Evolutionary conservation across 1,140 invertebrate genomes (phyloP).

Genomic region (Drosophila repletoides): DNA sequence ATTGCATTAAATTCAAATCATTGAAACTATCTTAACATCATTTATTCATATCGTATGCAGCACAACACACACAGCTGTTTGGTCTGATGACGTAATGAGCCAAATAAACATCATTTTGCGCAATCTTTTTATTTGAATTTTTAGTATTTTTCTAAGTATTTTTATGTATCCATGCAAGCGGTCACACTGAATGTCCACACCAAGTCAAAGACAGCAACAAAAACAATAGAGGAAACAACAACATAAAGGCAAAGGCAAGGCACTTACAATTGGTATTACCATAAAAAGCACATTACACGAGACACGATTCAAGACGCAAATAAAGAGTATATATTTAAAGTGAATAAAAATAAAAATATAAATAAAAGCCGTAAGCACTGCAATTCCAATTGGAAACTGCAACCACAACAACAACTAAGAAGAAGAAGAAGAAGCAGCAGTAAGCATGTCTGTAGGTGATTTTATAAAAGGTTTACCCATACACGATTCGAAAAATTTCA

Average conservation of each 20-base stretch:
- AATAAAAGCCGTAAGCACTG: too few relatives aligned
- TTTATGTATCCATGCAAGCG: neutral
- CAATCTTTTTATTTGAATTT: too few relatives aligned
- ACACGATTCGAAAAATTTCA: constrained; percentile 95
- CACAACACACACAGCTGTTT: too few relatives aligned
- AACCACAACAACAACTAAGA: constrained; percentile 29
- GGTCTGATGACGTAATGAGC: too few relatives aligned
- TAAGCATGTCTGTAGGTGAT: constrained; percentile 85
- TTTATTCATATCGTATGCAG: too few relatives aligned
- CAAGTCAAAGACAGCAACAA: constrained; percentile 13
- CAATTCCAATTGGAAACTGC: constrained; percentile 3
- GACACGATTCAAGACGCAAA: constrained; percentile 7
- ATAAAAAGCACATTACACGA: constrained; percentile 17
- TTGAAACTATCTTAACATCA: too few relatives aligned
- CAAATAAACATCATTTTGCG: too few relatives aligned
- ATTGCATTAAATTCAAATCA: too few relatives aligned
- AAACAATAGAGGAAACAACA: constrained; percentile 17
- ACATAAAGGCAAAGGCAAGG: constrained; percentile 4
- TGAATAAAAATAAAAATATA: neutral
- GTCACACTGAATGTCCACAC: constrained; percentile 15
- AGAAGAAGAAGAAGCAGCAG: constrained; percentile 84
- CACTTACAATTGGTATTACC: constrained; percentile 11
- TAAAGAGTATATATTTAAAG: neutral
- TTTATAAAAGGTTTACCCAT: constrained; percentile 95
- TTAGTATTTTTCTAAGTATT: constrained; percentile 1